These are phyloP conservation scores for Spatulosminthurus flaviceps DNA, from an alignment of 2,888 invertebrate genomes.

Conservation along the genomic window DNA sequence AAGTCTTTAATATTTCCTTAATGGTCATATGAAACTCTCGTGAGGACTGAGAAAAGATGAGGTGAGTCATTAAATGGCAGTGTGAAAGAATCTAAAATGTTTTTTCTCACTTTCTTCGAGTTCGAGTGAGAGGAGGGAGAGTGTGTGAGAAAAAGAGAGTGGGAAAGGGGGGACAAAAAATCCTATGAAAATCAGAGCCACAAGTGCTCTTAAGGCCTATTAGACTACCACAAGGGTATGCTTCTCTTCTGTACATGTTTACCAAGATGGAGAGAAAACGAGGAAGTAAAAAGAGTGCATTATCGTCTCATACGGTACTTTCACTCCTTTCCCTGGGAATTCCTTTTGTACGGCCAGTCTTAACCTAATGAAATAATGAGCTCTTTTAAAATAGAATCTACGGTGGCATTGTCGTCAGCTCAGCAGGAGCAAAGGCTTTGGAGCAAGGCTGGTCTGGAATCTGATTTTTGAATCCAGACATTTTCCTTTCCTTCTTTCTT, in stretches of 20 bases:
- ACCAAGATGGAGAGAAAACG: background rate
- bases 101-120: background rate
- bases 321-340: background rate
- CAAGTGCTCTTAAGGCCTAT: slow-evolving; percentile 31
- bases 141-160: background rate
- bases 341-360: background rate
- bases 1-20: slow-evolving; percentile 13
- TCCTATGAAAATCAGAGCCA: slow-evolving; percentile 13
- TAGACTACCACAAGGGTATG: background rate
- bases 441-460: background rate
- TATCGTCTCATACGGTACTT: slow-evolving; percentile 26
- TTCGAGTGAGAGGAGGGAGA: background rate
- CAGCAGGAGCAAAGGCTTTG: background rate
- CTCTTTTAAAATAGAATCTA: slow-evolving; percentile 36
- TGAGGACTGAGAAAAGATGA: background rate
- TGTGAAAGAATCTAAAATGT: slow-evolving; percentile 24
- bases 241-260: background rate
- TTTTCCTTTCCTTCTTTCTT: background rate
- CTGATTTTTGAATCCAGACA: slow-evolving; percentile 18
- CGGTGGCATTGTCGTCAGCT: slow-evolving; percentile 13
- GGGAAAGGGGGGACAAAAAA: slow-evolving; percentile 1
- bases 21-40: background rate
- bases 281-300: slow-evolving; percentile 19
- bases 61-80: background rate
- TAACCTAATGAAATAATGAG: slow-evolving; percentile 39